Evolutionary conservation across 2,888 invertebrate genomes (phyloP).

Genomic region (Coelinius sp.): DNA sequence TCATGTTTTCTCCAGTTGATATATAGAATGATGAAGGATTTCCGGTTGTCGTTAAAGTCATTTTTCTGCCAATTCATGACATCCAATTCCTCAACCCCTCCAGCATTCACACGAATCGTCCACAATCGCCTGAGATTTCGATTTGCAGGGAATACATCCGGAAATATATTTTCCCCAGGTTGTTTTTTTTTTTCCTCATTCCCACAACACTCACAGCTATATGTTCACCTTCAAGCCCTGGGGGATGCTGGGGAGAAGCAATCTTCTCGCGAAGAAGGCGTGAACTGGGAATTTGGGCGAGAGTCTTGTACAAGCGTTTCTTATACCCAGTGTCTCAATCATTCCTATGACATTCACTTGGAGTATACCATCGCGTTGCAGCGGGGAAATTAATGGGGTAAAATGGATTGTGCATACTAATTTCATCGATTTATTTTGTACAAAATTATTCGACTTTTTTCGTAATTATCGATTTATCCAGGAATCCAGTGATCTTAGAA

Average conservation of each 20-base stretch:
- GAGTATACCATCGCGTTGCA: no score
- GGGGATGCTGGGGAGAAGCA: slow-evolving; percentile 35
- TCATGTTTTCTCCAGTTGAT: not conserved
- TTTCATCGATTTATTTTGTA: no score
- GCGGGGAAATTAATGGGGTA: no score
- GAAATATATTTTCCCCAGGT: slow-evolving; percentile 63
- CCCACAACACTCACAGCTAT: not conserved
- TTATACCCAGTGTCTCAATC: slow-evolving; percentile 26
- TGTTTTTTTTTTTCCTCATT: slow-evolving; percentile 1
- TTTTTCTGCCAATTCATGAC: slow-evolving; percentile 9
- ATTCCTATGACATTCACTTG: slow-evolving; percentile 15
- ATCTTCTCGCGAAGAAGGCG: slow-evolving; percentile 43
- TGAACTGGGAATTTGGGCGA: slow-evolving; percentile 38
- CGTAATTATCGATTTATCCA: no score
- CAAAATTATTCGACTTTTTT: no score
- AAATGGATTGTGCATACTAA: not conserved
- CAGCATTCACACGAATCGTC: slow-evolving; percentile 21
- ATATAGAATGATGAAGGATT: slow-evolving; percentile 1
- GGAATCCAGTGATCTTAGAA: no score
- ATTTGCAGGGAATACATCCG: slow-evolving; percentile 61
- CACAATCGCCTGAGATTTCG: slow-evolving; percentile 59
- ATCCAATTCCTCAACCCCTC: slow-evolving; percentile 10
- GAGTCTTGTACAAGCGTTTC: slow-evolving; percentile 29
- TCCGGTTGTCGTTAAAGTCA: not conserved
- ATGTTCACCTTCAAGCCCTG: not conserved